These are phyloP conservation scores for Aulostomus chinensis DNA, from an alignment of 2,797 vertebrate genomes.

Conservation along the genomic window DNA sequence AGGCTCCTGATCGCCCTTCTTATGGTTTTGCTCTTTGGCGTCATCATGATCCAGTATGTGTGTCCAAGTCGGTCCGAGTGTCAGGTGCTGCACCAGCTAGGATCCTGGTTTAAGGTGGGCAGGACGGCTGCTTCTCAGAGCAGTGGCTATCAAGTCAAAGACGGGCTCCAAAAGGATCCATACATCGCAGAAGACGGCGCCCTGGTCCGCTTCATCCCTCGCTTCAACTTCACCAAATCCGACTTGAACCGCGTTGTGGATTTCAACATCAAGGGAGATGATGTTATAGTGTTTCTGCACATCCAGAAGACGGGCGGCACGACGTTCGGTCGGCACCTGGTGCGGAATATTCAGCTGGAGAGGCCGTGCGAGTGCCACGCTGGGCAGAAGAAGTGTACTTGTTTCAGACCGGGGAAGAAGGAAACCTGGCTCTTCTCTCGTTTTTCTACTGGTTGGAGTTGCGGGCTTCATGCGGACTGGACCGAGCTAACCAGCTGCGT, in stretches of 20 bases:
- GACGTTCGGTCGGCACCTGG: slow-evolving; percentile 94
- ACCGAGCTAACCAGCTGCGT: slow-evolving; percentile 95
- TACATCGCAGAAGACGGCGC: slow-evolving; percentile 91
- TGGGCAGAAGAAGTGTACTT: slow-evolving; percentile 96
- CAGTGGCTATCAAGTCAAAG: slow-evolving; percentile 22
- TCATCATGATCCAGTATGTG: slow-evolving; percentile 93
- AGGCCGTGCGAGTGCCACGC: slow-evolving; percentile 92
- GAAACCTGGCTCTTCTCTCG: slow-evolving; percentile 97
- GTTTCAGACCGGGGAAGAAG: slow-evolving; percentile 89
- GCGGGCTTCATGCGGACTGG: slow-evolving; percentile 96
- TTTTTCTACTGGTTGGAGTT: slow-evolving; percentile 98
- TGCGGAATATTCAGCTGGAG: slow-evolving; percentile 94
- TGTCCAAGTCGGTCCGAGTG: slow-evolving; percentile 93
- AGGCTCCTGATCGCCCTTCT: slow-evolving; percentile 86
- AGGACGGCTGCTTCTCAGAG: slow-evolving; percentile 24
- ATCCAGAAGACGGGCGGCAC: slow-evolving; percentile 98
- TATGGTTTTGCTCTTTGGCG: slow-evolving; percentile 90
- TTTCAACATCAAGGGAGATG: slow-evolving; percentile 94
- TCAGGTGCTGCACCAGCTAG: slow-evolving; percentile 85
- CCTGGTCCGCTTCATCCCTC: slow-evolving; percentile 87
- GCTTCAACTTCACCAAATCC: slow-evolving; percentile 87
- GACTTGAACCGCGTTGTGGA: slow-evolving; percentile 86
- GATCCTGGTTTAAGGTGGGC: slow-evolving; percentile 67
- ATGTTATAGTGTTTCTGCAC: slow-evolving; percentile 95
- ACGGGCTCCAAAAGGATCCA: slow-evolving; percentile 79